Evolutionary conservation across 2,888 invertebrate genomes (phyloP).

Genomic region (Temnothorax ravouxi): DNA sequence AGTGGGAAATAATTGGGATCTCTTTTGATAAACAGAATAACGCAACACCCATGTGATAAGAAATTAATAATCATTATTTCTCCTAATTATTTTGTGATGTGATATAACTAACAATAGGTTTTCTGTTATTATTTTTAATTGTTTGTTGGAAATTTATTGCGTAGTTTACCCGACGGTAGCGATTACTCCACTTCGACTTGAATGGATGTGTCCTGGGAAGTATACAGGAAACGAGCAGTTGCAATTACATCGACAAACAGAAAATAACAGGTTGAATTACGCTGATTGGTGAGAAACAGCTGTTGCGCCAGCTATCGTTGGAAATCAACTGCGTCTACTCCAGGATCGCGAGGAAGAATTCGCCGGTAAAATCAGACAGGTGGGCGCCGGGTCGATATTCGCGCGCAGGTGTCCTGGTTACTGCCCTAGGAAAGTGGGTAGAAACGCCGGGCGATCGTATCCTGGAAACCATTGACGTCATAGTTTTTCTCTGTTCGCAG

Average conservation of each 20-base stretch:
- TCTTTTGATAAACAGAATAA: neutral
- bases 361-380: constrained; percentile 38
- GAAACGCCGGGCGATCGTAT: constrained; percentile 26
- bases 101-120: neutral
- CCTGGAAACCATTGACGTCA: constrained; percentile 55
- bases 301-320: neutral
- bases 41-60: neutral
- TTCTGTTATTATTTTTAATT: neutral
- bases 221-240: neutral
- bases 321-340: constrained; percentile 1
- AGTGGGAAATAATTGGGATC: neutral
- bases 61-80: neutral
- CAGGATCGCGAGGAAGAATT: neutral
- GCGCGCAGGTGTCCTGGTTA: constrained; percentile 42
- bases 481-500: constrained; percentile 24
- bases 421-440: constrained; percentile 16
- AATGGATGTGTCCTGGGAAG: neutral
- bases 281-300: neutral
- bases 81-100: neutral
- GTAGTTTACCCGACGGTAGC: neutral
- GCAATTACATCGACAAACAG: neutral
- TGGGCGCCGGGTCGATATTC: constrained; percentile 36
- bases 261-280: neutral
- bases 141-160: neutral
- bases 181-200: neutral